A percentile compares a stretch with the other conserved stretches of the same genome.
These are phyloP conservation scores for Thaleichthys pacificus DNA, from an alignment of 2,797 vertebrate genomes.

Conservation along the genomic window DNA sequence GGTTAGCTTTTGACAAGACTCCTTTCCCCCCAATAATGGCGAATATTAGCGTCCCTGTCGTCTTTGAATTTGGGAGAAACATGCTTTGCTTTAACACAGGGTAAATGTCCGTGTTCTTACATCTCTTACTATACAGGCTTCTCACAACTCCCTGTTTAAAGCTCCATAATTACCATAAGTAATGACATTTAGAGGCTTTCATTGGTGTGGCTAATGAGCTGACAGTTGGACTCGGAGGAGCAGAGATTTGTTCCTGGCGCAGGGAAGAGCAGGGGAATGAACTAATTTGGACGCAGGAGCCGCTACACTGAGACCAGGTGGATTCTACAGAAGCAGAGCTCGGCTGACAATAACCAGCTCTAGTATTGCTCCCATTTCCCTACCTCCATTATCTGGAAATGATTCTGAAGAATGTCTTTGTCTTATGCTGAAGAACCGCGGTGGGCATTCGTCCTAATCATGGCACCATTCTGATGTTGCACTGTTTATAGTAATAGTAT, in stretches of 20 bases:
- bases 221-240: slow-evolving; percentile 34
- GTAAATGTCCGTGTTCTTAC: background rate
- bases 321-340: background rate
- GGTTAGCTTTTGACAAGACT: background rate
- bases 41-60: background rate
- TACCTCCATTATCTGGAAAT: background rate
- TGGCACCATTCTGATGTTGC: no score
- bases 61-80: background rate
- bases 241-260: slow-evolving; percentile 33
- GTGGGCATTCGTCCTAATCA: no score
- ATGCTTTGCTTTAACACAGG: background rate
- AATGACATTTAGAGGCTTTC: slow-evolving; percentile 54
- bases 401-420: no score
- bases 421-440: no score
- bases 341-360: slow-evolving; percentile 10
- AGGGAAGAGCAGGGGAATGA: slow-evolving; percentile 32
- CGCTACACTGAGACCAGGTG: slow-evolving; percentile 25
- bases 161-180: slow-evolving; percentile 56
- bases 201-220: slow-evolving; percentile 48
- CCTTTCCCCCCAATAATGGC: background rate
- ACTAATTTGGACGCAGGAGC: slow-evolving; percentile 20
- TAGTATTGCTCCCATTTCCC: background rate
- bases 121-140: slow-evolving; percentile 1
- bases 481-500: no score
- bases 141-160: slow-evolving; percentile 30